Evolutionary conservation across 2,113 vertebrate genomes (phyloP).

Genomic region (Bos indicus): DNA sequence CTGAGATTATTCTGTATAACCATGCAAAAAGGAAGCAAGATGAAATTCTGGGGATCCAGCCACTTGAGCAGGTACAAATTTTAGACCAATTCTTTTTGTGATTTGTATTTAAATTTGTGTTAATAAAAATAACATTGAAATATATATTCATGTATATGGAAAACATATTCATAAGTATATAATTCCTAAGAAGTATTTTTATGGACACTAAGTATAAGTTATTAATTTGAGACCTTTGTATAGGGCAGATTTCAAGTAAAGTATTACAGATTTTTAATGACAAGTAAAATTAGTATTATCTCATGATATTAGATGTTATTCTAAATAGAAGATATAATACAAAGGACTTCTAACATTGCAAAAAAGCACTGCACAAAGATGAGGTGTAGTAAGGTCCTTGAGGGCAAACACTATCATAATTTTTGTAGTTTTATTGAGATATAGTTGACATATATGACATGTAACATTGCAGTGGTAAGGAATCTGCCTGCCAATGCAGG

Average conservation of each 20-base stretch:
- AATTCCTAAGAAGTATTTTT: background rate
- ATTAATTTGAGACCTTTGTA: background rate
- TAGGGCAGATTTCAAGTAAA: background rate
- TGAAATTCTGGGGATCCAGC: background rate
- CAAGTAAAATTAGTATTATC: background rate
- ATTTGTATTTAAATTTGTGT: background rate
- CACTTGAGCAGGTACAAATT: background rate
- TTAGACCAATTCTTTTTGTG: background rate
- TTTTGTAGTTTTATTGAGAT: background rate
- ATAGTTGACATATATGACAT: background rate
- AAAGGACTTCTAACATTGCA: background rate
- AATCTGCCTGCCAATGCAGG: background rate
- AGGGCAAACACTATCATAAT: background rate
- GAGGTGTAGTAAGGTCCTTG: background rate
- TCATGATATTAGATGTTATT: background rate
- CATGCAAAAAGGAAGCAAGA: background rate
- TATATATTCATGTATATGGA: background rate
- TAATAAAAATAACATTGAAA: background rate
- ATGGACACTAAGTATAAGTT: background rate
- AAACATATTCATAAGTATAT: background rate
- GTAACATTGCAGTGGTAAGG: background rate
- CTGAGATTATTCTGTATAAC: background rate
- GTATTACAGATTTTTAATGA: background rate
- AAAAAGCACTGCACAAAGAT: background rate
- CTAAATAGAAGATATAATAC: background rate